A percentile compares a stretch with the other conserved stretches of the same genome.
phyloP scores from a whole-genome alignment of 2,888 invertebrate species.

The Phyllotreta striolata region DNA sequence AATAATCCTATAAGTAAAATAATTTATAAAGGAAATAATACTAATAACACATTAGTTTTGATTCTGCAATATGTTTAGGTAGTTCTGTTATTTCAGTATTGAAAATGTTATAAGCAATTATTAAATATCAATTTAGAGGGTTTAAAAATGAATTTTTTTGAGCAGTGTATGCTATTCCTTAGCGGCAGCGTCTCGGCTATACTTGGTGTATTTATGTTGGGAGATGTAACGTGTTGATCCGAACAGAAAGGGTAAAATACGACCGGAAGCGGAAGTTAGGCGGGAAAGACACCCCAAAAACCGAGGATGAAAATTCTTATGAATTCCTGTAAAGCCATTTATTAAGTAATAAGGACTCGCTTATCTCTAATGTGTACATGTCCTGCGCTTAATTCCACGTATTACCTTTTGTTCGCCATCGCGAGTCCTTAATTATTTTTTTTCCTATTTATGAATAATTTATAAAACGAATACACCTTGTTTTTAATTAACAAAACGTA shows the following conservation, averaged over 20 bases:
- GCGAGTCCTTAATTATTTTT: slow-evolving; percentile 12
- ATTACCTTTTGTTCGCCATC: slow-evolving; percentile 13
- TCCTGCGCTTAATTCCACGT: slow-evolving; percentile 7
- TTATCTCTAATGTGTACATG: slow-evolving; percentile 13
- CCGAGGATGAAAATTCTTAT: slow-evolving; percentile 43
- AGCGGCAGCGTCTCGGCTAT: slow-evolving; percentile 6
- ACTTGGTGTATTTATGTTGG: slow-evolving; percentile 42
- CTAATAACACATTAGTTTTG: too few species aligned
- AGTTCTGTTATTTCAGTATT: too few species aligned
- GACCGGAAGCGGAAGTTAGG: slow-evolving; percentile 55
- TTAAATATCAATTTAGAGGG: neutral
- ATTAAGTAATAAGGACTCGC: slow-evolving; percentile 30
- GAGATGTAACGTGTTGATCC: slow-evolving; percentile 55
- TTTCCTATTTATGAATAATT: slow-evolving; percentile 11
- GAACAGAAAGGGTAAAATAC: slow-evolving; percentile 55
- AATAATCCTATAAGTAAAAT: too few species aligned
- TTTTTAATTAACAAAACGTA: too few species aligned
- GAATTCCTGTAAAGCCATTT: slow-evolving; percentile 40
- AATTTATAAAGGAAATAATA: too few species aligned
- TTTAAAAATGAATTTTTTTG: slow-evolving; percentile 8
- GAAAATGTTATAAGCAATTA: too few species aligned
- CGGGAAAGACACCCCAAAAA: slow-evolving; percentile 46
- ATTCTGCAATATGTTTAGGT: too few species aligned
- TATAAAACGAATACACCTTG: slow-evolving; percentile 1
- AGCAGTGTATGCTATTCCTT: slow-evolving; percentile 22